Conservation (phyloP, 2,797 vertebrate species). For the Eulemur mongoz region DNA sequence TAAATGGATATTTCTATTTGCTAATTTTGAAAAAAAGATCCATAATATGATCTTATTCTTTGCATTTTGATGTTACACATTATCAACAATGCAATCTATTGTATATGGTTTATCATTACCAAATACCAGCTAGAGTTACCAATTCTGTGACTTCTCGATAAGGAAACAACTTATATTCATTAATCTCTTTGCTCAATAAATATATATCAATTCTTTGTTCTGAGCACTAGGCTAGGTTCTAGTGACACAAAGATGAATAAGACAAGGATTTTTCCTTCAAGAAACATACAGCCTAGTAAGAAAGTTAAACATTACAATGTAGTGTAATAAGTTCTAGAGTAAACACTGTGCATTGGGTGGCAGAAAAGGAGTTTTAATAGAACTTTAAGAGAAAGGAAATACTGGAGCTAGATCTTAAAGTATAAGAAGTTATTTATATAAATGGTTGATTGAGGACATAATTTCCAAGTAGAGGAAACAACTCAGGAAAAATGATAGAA, state of each 20-base stretch:
- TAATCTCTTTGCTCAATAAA: background rate
- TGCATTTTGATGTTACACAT: background rate
- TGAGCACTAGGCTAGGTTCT: background rate
- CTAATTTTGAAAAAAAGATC: constrained; percentile 16
- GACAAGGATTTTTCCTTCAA: background rate
- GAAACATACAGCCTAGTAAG: background rate
- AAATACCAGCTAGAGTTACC: background rate
- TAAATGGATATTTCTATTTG: constrained; percentile 4
- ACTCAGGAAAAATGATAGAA: background rate
- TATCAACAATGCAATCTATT: background rate
- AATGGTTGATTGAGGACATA: background rate
- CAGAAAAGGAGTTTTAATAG: background rate
- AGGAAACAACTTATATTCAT: background rate
- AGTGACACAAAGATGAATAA: background rate
- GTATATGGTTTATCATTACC: background rate
- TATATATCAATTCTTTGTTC: background rate
- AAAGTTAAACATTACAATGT: background rate
- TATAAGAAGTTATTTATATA: background rate
- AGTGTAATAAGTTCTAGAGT: background rate
- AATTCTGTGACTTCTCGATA: background rate
- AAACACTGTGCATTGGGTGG: background rate
- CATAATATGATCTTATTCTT: background rate
- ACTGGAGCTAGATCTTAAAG: background rate
- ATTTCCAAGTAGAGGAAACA: background rate
- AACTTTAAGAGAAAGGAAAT: background rate